Evolutionary conservation across 2,888 invertebrate species (phyloP), one percentile per base, ranked within the genome.

Genomic region (Physocephala rufipes): DNA sequence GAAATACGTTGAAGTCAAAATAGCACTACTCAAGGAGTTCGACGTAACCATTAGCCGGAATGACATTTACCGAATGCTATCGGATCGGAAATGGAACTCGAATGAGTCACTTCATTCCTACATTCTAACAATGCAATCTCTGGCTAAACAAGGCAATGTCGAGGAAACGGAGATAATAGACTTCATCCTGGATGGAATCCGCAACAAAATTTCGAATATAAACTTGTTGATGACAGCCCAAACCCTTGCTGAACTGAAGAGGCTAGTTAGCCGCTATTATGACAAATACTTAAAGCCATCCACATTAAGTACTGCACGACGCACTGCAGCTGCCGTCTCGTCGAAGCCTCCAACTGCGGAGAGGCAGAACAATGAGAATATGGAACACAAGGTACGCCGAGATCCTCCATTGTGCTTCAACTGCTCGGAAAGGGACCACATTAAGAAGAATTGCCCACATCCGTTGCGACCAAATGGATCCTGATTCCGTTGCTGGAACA

Each of bases 1-100:
- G 16, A 51, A 28, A 2, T 73, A 71, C 24, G 15, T n/a, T 7
- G 58, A 67, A 0, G 16, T 73, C 4, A 71, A 68, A 26, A 15
- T 28, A 1, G 70, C 70, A 30, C 36, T 73, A 12, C 67, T 71
- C 43, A 53, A 26, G 7, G 72, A 74, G 67, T 74, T 73, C 24
- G 64, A 67, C 7, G 30, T 63, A 24, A 62, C 63, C 7, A 45
- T 71, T 0, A 49, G 53, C 7, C 47, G 73, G 4, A 71, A 75
- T 24, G 67, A 71, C 26, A 67, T 73, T 3, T 72, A 72, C 19
- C 28, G 58, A 0, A 72, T 70, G 63, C 19, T 71, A n/a, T 19
- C 45, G 12, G 59, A 43, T 1, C 65, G 64, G 9, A 64, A 65
- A 19, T 65, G 13, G 53, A 53, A 53, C 9, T 2, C 15, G 2